Percentiles rank a stretch among this genome's conserved stretches.
These are phyloP conservation scores for Scotopteryx bipunctaria DNA, from an alignment of 2,888 invertebrate species.

Conservation along the genomic window DNA sequence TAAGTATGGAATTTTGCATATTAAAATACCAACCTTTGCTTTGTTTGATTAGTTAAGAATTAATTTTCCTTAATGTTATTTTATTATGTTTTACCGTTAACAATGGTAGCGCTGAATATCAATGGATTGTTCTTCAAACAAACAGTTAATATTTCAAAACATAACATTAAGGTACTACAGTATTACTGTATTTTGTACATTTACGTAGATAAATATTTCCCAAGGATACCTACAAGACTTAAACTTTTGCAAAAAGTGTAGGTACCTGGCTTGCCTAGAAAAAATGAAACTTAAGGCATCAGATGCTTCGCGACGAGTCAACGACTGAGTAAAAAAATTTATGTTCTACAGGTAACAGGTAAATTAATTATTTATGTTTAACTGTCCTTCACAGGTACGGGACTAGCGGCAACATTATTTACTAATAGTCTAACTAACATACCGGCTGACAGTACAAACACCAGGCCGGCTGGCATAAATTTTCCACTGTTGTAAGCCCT, in stretches of 20 bases:
- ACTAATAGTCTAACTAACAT: conserved; percentile 82
- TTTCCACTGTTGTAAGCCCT: conserved; percentile 91
- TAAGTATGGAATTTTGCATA: too few species aligned
- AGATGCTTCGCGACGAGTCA: too few species aligned
- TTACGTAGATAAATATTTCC: neutral
- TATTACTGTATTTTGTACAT: too few species aligned
- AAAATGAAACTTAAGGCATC: too few species aligned
- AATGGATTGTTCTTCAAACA: neutral
- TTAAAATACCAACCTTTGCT: too few species aligned
- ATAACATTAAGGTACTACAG: neutral
- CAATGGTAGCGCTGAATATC: conserved; percentile 1
- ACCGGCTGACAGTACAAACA: conserved; percentile 86
- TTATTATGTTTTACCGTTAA: too few species aligned
- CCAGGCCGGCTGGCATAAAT: conserved; percentile 97
- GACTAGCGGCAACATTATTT: conserved; percentile 68
- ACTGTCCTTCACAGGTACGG: conserved; percentile 59
- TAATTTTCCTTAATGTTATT: neutral
- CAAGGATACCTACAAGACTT: too few species aligned
- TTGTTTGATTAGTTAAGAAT: neutral
- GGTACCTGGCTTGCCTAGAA: too few species aligned
- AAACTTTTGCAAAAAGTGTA: too few species aligned
- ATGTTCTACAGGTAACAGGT: neutral
- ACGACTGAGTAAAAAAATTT: neutral
- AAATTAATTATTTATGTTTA: conserved; percentile 40
- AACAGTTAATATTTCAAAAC: neutral